A percentile compares a stretch with the other conserved stretches of the same genome.
These are phyloP conservation scores for Anarrhichthys ocellatus DNA, from an alignment of 2,113 vertebrate genomes.

Conservation along the genomic window DNA sequence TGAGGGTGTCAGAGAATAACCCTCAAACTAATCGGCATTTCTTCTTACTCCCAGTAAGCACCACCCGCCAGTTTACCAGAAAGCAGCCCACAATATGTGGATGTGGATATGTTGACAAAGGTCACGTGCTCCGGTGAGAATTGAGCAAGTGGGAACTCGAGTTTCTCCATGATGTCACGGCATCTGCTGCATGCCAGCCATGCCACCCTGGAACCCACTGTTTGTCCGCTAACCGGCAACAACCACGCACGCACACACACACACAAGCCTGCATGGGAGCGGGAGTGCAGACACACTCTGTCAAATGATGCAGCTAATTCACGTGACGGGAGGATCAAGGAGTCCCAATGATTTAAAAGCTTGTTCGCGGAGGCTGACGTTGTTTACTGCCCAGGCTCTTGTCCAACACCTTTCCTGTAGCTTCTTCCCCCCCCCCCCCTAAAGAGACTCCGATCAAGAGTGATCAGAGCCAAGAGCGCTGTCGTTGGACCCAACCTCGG, in stretches of 20 bases:
- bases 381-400: conserved; percentile 40
- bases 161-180: conserved; percentile 80
- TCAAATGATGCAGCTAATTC: conserved; percentile 59
- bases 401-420: conserved; percentile 57
- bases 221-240: conserved; percentile 37
- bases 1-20: not conserved
- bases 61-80: conserved; percentile 2
- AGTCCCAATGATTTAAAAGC: conserved; percentile 62
- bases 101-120: conserved; percentile 37
- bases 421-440: conserved; percentile 13
- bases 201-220: conserved; percentile 44
- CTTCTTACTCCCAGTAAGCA: too few relatives aligned
- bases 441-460: conserved; percentile 12
- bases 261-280: too few relatives aligned
- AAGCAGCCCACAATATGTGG: conserved; percentile 2
- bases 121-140: conserved; percentile 53
- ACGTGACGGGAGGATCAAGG: conserved; percentile 54
- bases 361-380: conserved; percentile 40
- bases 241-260: not conserved
- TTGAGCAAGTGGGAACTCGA: conserved; percentile 42
- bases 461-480: conserved; percentile 25
- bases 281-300: not conserved
- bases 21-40: not conserved
- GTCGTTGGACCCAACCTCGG: conserved; percentile 28
- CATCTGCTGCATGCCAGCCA: conserved; percentile 61